Evolutionary conservation across 2,888 invertebrate genomes (phyloP), one percentile per base, ranked within the genome.

Genomic region (Zaprionus obscuricornis): DNA sequence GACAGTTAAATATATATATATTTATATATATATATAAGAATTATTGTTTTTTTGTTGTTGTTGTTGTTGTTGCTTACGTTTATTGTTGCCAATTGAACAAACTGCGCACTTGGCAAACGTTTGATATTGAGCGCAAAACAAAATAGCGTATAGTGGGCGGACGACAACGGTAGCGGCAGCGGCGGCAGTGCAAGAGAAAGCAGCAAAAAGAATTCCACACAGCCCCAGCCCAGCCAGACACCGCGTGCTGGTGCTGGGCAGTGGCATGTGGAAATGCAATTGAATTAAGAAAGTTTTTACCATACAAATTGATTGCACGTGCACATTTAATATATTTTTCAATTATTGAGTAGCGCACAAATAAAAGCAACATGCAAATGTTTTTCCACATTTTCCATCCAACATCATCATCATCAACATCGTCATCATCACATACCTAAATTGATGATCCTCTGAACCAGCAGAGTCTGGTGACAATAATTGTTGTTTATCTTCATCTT

Each of bases 81-180:
- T 40, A 52, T 68, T 60, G 58, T 43, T 52, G 66, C 45, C 62
- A 66, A 68, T 66, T 73, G 29, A 76, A 66, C 64, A 72, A 83
- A 82, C 64, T 74, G 82, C 87, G 86, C 86, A 86, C 56, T 86
- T 86, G 86, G 88, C 86, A 87, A 63, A 17, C 59, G 33, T 36
- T 60, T 37, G 22, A 39, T 75, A 66, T 69, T 66, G 79, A 85
- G 76, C 57, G 57, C 20, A 47, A 26, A 36, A 29, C 17, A 40
- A 18, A 34, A n/a, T 34, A 31, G 16, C 16, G 22, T 43, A 54
- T 33, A 16, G 34, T 40, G 7, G 14, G 10, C 20, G 26, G n/a
- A n/a, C n/a, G n/a, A n/a, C n/a, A n/a, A n/a, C n/a, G n/a, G n/a
- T n/a, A n/a, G n/a, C n/a, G n/a, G n/a, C n/a, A n/a, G n/a, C n/a